phyloP scores from a whole-genome alignment of 2,797 vertebrate genomes.

The Poeciliopsis gracilis region DNA sequence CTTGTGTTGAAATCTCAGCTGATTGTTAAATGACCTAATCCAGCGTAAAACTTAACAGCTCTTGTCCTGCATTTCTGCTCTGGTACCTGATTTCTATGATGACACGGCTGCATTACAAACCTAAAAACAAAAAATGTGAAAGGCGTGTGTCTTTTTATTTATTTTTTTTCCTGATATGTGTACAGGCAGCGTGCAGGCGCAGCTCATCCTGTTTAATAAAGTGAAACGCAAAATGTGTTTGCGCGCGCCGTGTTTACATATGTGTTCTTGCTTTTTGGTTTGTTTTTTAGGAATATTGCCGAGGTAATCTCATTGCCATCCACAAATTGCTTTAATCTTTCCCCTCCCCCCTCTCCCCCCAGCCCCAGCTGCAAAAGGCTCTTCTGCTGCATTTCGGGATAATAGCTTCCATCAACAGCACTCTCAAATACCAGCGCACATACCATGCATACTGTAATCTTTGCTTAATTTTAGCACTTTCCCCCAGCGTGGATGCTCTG shows the following conservation, averaged over 20 bases:
- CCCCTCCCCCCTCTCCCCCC: not conserved
- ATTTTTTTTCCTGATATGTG: not conserved
- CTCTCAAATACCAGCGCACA: conserved; percentile 50
- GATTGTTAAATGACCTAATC: not conserved
- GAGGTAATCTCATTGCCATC: conserved; percentile 14
- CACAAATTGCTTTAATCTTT: conserved; percentile 42
- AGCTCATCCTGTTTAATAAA: not conserved
- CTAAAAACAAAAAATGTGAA: not conserved
- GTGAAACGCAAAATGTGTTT: conserved; percentile 12
- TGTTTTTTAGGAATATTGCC: conserved; percentile 22
- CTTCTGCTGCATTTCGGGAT: conserved; percentile 32
- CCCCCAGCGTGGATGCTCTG: conserved; percentile 24
- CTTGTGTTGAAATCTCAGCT: not conserved
- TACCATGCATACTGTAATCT: conserved; percentile 46
- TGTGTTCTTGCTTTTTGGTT: not conserved
- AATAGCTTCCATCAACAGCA: conserved; percentile 52
- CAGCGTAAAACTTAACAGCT: not conserved
- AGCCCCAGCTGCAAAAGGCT: conserved; percentile 41
- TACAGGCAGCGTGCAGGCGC: not conserved
- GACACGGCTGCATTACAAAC: not conserved
- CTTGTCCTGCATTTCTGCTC: not conserved
- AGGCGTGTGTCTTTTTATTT: not conserved
- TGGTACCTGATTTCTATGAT: not conserved
- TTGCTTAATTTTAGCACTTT: conserved; percentile 60
- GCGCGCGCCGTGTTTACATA: not conserved